Conservation (phyloP, 2,113 vertebrate genomes). For the Platysteira castanea region DNA sequence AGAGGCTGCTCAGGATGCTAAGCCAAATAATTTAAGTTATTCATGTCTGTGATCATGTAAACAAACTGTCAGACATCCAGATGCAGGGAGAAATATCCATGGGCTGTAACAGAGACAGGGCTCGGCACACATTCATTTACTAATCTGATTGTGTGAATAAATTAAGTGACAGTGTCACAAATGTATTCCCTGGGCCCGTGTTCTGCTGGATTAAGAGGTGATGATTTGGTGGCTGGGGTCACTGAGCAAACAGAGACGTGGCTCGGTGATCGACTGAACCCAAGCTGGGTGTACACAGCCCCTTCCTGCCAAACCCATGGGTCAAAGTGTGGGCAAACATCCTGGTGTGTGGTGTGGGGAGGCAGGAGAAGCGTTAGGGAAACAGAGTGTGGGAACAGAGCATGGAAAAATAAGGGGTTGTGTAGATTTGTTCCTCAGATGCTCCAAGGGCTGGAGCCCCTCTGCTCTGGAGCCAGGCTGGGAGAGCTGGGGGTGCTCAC, state of each 20-base stretch:
- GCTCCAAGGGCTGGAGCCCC: background rate
- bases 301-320: background rate
- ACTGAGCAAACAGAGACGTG: background rate
- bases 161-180: background rate
- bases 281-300: background rate
- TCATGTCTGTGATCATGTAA: constrained; percentile 34
- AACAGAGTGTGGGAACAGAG: background rate
- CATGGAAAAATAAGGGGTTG: background rate
- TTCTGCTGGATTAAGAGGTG: background rate
- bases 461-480: background rate
- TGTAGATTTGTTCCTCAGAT: background rate
- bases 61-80: constrained; percentile 62
- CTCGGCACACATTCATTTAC: background rate
- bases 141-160: constrained; percentile 2
- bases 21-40: constrained; percentile 56
- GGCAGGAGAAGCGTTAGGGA: background rate
- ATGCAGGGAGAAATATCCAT: constrained; percentile 21
- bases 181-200: background rate
- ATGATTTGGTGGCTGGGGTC: background rate
- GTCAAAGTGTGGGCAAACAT: background rate
- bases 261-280: background rate
- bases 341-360: background rate
- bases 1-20: constrained; percentile 33
- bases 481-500: accelerated
- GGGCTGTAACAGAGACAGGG: background rate